Evolutionary conservation across 1,140 invertebrate species (phyloP), one percentile per base, ranked within the genome.

Genomic region (Dendroctonus ponderosae): DNA sequence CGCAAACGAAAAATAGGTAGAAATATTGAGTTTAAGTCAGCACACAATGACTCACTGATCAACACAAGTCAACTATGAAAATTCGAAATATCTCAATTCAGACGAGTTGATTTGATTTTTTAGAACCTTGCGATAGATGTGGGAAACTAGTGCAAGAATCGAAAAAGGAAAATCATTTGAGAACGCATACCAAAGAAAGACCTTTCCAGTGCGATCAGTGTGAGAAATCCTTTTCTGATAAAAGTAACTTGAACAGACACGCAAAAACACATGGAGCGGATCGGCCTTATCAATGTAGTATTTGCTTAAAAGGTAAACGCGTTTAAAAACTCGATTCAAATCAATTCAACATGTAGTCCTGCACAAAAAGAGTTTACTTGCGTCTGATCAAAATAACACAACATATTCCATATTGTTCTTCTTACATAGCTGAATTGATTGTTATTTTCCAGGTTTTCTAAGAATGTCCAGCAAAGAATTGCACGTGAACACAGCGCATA

Each of bases 231-330:
- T 72, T 74, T 65, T 48, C 69, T 7, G 65, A 70, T 5, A 62
- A 65, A 40, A 68, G 70, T 57, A 70, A 74, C 52, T 49, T 72
- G 0, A 66, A 62, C 53, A 50, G 68, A 50, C 84, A 86, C 62
- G 82, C 84, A 72, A 80, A 83, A n/a, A 85, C 81, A 0, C 85
- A 86, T 58, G 84, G 84, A 0, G 83, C 84, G 0, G 82, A 85
- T 44, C 42, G 41, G 50, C 48, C 54, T 5, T 50, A 51, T 39
- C 51, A 39, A 41, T 66, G 63, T 52, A 49, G 42, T 15, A 51
- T 58, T 12, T 66, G 63, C 52, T 48, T 39, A 26, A 59, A 66
- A 59, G 63, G 63, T 66, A 63, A 26, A 11, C 4, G 9, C 11
- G 14, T 56, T 14, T 44, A 44, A 7, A 44, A n/a, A 12, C 44